These are phyloP conservation scores for Luperina testacea DNA, from an alignment of 2,888 invertebrate genomes.

Conservation along the genomic window DNA sequence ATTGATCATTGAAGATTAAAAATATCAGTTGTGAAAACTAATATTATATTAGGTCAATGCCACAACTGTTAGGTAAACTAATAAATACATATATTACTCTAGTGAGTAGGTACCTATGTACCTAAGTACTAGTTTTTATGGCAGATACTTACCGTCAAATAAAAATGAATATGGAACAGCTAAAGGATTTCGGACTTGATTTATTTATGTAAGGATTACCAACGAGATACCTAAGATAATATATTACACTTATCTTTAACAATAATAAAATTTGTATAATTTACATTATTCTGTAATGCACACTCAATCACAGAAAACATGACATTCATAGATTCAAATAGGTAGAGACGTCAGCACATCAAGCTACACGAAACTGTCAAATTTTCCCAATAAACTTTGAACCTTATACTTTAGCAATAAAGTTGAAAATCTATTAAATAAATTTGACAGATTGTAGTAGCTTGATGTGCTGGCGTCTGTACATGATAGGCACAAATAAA, in stretches of 20 bases:
- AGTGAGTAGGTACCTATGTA: too few species aligned
- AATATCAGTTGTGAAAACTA: conserved; percentile 11
- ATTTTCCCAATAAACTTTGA: too few species aligned
- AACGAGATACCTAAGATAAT: background rate
- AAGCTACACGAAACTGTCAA: too few species aligned
- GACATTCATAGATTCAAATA: background rate
- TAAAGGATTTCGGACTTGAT: background rate
- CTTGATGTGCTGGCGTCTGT: too few species aligned
- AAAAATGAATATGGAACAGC: background rate
- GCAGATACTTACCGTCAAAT: background rate
- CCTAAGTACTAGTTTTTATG: background rate
- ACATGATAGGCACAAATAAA: background rate
- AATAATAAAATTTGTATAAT: background rate
- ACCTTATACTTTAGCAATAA: too few species aligned
- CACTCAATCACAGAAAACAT: background rate
- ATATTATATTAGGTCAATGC: conserved; percentile 7
- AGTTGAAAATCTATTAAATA: too few species aligned
- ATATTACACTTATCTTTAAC: background rate
- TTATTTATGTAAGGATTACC: background rate
- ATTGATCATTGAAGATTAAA: conserved; percentile 14
- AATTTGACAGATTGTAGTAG: too few species aligned
- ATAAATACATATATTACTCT: too few species aligned
- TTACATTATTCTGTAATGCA: too few species aligned
- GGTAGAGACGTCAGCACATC: background rate
- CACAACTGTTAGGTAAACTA: background rate